Base-by-base conservation (phyloP, 2,888 invertebrate genomes). In the Melikaiella ostensackeni region DNA sequence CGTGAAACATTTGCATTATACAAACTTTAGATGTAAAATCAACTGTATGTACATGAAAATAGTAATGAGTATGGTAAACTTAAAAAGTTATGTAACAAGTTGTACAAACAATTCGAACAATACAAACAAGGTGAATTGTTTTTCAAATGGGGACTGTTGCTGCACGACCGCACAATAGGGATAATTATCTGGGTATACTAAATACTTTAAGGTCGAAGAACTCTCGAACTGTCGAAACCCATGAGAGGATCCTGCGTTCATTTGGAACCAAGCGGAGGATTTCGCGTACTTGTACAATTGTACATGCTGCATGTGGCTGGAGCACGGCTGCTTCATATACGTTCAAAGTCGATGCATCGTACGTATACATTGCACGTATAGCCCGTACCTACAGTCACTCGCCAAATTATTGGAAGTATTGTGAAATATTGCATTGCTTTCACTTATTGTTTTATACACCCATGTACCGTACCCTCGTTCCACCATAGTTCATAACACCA, bases 331-430 rank as follows among this genome's bases (percentile, higher is more conserved):
- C 27, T 66, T 66, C n/a, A 24, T 70, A 50, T 11, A 38, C 38
- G 38, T 38, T 38, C 38, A 38, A 0, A 38, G 38, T 13, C 38
- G 13, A 38, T 38, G 4, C 38, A 38, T 38, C 38, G 38, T 35
- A 35, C 11, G 66, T 66, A 66, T 27, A 46, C 66, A 27, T 66
- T 16, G 66, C 66, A 66, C 66, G 46, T 66, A 46, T 6, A 19
- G n/a, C n/a, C n/a, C n/a, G n/a, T n/a, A n/a, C n/a, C n/a, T n/a
- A 42, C 64, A 64, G 64, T 42, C 42, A 42, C 64, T 64, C 42
- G 46, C 66, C 50, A 70, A 70, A 70, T 70, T 70, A 70, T 70
- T 70, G 66, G 66, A 50, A 70, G 66, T 70, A 70, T 27, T 46
- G 19, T 70, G 66, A 70, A 70, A 46, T 70, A 70, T 70, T 30